Evolutionary conservation across 2,888 invertebrate genomes (phyloP).

Genomic region (Trachelus tabidus): DNA sequence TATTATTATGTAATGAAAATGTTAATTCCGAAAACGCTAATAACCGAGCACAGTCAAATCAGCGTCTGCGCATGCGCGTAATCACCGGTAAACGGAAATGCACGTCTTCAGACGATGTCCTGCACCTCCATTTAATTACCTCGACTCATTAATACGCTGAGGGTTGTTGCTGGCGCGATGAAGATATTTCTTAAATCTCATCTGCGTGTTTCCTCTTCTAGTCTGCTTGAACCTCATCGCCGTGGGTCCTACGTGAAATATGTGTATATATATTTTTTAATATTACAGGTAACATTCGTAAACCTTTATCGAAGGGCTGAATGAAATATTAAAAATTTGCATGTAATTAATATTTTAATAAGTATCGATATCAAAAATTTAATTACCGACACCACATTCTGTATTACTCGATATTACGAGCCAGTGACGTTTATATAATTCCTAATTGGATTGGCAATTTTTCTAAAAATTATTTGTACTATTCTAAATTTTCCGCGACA

Average conservation of each 20-base stretch:
- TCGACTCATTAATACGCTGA: constrained; percentile 44
- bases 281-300: background rate
- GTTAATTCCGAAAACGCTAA: background rate
- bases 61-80: background rate
- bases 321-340: background rate
- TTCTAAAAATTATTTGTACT: too few species aligned
- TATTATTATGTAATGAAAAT: background rate
- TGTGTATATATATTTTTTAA: background rate
- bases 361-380: background rate
- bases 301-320: too few species aligned
- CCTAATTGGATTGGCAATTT: background rate
- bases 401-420: background rate
- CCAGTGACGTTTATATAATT: background rate
- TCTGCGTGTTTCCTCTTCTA: background rate
- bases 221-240: background rate
- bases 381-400: background rate
- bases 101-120: constrained; percentile 32
- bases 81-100: constrained; percentile 32
- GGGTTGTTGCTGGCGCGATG: constrained; percentile 13
- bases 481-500: background rate
- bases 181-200: background rate
- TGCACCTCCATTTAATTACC: constrained; percentile 41
- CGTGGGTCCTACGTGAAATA: background rate
- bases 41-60: background rate
- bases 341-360: background rate